Evolutionary conservation across 2,888 invertebrate genomes (phyloP).

Genomic region (Phlogophora meticulosa): DNA sequence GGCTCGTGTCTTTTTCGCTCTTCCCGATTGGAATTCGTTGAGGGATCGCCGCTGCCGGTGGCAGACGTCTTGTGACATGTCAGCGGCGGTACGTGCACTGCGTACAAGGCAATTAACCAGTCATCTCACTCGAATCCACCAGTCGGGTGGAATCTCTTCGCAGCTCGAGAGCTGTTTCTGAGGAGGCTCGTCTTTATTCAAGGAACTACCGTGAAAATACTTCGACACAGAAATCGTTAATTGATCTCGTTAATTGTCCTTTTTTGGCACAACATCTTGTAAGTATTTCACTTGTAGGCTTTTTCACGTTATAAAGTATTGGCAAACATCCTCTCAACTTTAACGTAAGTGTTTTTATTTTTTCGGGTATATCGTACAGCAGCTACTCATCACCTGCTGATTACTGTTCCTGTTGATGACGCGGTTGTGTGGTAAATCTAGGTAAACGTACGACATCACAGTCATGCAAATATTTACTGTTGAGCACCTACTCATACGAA

Average conservation of each 20-base stretch:
- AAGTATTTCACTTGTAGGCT: conserved; percentile 65
- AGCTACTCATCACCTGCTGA: neutral
- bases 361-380: neutral
- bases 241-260: conserved; percentile 79
- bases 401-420: neutral
- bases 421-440: conserved; percentile 18
- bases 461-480: conserved; percentile 44
- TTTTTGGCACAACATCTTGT: conserved; percentile 69
- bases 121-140: conserved; percentile 81
- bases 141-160: conserved; percentile 77
- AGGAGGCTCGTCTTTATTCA: conserved; percentile 83
- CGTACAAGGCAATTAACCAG: conserved; percentile 89
- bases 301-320: conserved; percentile 58
- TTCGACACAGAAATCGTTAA: conserved; percentile 78
- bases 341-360: conserved; percentile 13
- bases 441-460: conserved; percentile 19
- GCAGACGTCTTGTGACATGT: conserved; percentile 91
- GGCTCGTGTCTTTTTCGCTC: conserved; percentile 91
- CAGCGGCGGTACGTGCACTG: conserved; percentile 87
- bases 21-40: conserved; percentile 90
- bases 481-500: conserved; percentile 44
- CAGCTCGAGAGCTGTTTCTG: conserved; percentile 75
- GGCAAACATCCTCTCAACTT: conserved; percentile 54
- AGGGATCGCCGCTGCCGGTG: conserved; percentile 90
- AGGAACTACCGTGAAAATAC: conserved; percentile 84